A percentile compares a stretch with the other conserved stretches of the same genome.
phyloP scores from a whole-genome alignment of 2,797 vertebrate genomes.

The Gymnothorax javanicus region DNA sequence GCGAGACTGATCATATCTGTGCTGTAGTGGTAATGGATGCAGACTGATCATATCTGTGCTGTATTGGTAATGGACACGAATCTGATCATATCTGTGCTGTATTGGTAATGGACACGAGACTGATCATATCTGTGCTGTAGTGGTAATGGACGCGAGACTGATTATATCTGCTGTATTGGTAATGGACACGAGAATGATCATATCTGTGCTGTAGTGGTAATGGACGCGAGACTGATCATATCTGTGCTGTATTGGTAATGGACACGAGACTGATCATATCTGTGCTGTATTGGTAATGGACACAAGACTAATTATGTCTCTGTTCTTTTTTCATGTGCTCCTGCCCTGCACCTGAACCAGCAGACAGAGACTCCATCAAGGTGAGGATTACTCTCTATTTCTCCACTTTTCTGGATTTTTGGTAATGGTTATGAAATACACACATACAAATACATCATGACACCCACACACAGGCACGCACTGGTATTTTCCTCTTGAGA shows the following conservation, averaged over 20 bases:
- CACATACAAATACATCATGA: neutral
- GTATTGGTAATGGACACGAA: neutral
- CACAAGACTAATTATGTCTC: neutral
- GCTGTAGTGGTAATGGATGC: too few species aligned
- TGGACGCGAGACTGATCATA: neutral
- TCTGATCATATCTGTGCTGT: too few species aligned
- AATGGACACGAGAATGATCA: neutral
- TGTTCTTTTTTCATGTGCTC: conserved; percentile 3
- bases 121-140: neutral
- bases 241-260: neutral
- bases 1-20: too few species aligned
- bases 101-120: neutral
- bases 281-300: neutral
- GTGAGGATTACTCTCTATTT: neutral
- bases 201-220: neutral
- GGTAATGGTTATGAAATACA: neutral
- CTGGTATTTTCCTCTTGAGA: neutral
- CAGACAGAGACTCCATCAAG: conserved; percentile 16
- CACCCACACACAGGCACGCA: neutral
- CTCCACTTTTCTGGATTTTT: neutral
- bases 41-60: too few species aligned
- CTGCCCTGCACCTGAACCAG: neutral
- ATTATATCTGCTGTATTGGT: neutral
- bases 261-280: neutral
- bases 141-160: neutral